phyloP scores from a whole-genome alignment of 2,797 vertebrate genomes.

The Hydrophis major region DNA sequence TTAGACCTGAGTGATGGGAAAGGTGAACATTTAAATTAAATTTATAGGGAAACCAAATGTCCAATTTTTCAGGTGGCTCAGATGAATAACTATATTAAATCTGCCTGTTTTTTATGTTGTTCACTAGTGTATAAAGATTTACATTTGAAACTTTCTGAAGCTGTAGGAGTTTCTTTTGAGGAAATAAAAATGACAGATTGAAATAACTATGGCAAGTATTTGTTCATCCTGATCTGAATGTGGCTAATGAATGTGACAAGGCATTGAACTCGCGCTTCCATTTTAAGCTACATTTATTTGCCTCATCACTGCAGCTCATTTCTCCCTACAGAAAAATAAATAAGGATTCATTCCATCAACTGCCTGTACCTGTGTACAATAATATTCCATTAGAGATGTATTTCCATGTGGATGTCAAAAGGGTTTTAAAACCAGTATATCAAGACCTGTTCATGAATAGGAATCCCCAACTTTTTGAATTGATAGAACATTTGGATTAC shows the following conservation, averaged over 20 bases:
- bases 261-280: neutral
- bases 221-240: neutral
- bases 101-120: constrained; percentile 43
- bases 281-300: accelerated
- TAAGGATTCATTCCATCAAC: neutral
- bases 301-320: neutral
- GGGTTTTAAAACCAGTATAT: neutral
- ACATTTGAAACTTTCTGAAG: constrained; percentile 49
- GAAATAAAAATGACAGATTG: constrained; percentile 49
- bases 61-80: neutral
- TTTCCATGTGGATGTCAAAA: neutral
- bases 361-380: neutral
- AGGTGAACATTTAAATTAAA: constrained; percentile 11
- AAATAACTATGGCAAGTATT: neutral
- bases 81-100: constrained; percentile 35
- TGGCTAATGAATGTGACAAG: neutral
- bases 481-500: neutral
- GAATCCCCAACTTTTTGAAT: neutral
- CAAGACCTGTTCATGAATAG: neutral
- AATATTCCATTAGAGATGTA: neutral
- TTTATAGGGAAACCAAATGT: constrained; percentile 26
- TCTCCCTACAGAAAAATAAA: neutral
- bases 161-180: constrained; percentile 54
- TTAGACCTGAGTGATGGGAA: constrained; percentile 6
- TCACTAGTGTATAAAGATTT: constrained; percentile 32